phyloP scores from a whole-genome alignment of 2,797 vertebrate species.

The Momotus momota region DNA sequence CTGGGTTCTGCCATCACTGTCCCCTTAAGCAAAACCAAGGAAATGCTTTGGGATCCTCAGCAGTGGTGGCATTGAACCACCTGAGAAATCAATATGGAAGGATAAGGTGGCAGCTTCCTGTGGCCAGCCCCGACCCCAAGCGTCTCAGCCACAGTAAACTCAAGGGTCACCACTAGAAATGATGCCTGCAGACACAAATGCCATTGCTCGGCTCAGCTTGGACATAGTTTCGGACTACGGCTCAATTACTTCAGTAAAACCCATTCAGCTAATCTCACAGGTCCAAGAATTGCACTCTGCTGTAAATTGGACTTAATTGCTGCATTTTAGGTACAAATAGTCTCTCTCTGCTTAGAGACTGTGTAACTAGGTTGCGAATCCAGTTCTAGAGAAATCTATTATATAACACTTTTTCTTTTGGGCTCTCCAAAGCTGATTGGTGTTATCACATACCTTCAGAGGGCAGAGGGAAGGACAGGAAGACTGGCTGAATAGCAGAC shows the following conservation, averaged over 20 bases:
- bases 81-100: not conserved
- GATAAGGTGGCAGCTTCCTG: not conserved
- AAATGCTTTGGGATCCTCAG: not conserved
- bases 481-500: not conserved
- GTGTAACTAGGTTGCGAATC: not conserved
- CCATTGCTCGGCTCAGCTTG: not conserved
- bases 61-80: not conserved
- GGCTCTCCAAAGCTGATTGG: not conserved
- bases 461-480: not conserved
- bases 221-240: not conserved
- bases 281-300: not conserved
- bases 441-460: not conserved
- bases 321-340: not conserved
- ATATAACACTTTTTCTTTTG: not conserved
- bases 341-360: not conserved
- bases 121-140: not conserved
- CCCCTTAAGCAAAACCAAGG: not conserved
- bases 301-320: not conserved
- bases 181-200: not conserved
- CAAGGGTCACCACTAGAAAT: not conserved
- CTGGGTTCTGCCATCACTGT: not conserved
- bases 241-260: not conserved
- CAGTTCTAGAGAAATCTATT: not conserved
- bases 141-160: not conserved
- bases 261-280: not conserved